phyloP scores from a whole-genome alignment of 2,888 invertebrate species.

The Frankliniella intonsa region DNA sequence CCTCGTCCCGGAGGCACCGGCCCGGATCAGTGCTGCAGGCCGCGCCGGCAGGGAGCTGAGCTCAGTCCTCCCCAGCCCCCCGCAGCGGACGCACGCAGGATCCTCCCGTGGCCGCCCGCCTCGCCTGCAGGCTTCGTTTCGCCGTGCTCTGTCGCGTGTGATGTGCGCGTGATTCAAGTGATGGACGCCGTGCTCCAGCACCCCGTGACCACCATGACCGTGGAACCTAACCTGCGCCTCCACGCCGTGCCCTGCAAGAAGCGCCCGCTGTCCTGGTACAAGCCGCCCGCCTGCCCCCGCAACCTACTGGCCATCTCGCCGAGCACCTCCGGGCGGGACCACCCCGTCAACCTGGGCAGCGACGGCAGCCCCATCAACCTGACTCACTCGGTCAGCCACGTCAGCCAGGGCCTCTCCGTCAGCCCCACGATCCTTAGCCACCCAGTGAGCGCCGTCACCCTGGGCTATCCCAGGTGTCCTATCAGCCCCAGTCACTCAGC shows the following conservation, averaged over 20 bases:
- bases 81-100: neutral
- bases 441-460: too few relatives aligned
- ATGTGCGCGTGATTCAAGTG: neutral
- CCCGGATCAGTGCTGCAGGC: too few relatives aligned
- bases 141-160: neutral
- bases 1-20: too few relatives aligned
- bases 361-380: neutral
- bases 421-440: too few relatives aligned
- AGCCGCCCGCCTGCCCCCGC: neutral
- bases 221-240: neutral
- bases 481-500: too few relatives aligned
- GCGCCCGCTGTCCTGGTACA: neutral
- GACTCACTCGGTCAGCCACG: neutral
- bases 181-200: neutral
- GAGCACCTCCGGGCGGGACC: too few relatives aligned
- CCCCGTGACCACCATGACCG: neutral
- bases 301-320: neutral
- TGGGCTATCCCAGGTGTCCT: too few relatives aligned
- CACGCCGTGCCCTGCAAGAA: constrained; percentile 17
- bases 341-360: neutral
- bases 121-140: neutral
- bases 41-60: neutral
- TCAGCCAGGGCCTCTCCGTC: too few relatives aligned
- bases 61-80: neutral
- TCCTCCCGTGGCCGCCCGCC: neutral